These are phyloP conservation scores for Sebastes nivosus DNA, from an alignment of 2,797 vertebrate genomes.

Conservation along the genomic window DNA sequence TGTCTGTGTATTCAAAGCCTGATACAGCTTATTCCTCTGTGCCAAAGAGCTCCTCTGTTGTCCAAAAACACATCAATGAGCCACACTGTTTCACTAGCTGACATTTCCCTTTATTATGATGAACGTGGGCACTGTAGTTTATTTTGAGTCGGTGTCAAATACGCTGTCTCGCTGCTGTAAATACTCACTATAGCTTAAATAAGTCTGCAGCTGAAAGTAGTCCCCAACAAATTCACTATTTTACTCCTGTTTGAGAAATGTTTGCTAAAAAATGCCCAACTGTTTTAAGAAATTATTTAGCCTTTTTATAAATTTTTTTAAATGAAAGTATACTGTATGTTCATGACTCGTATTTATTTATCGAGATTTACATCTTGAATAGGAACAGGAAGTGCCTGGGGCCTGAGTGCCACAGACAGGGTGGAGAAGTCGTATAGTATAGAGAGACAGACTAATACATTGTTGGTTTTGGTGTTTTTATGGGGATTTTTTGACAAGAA, in stretches of 20 bases:
- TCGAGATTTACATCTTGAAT: not conserved
- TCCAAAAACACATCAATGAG: slow-evolving; percentile 3
- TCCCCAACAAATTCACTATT: not conserved
- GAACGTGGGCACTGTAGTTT: not conserved
- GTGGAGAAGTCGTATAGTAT: not conserved
- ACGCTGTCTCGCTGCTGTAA: not conserved
- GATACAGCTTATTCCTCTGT: not conserved
- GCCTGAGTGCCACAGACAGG: no score
- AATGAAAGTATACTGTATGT: not conserved
- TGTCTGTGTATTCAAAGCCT: not conserved
- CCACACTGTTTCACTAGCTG: not conserved
- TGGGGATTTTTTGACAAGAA: not conserved
- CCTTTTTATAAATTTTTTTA: not conserved
- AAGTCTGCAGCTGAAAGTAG: not conserved
- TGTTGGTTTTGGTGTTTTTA: no score
- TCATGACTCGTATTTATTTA: not conserved
- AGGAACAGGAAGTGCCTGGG: not conserved
- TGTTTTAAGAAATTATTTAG: not conserved
- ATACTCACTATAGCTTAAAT: not conserved
- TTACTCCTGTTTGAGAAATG: not conserved
- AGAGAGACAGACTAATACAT: no score
- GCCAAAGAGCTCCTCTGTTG: not conserved
- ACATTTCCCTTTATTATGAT: not conserved
- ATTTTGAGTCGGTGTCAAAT: not conserved
- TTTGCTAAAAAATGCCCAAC: not conserved